These are phyloP conservation scores for Podiceps cristatus DNA, from an alignment of 2,113 vertebrate genomes.

Conservation along the genomic window DNA sequence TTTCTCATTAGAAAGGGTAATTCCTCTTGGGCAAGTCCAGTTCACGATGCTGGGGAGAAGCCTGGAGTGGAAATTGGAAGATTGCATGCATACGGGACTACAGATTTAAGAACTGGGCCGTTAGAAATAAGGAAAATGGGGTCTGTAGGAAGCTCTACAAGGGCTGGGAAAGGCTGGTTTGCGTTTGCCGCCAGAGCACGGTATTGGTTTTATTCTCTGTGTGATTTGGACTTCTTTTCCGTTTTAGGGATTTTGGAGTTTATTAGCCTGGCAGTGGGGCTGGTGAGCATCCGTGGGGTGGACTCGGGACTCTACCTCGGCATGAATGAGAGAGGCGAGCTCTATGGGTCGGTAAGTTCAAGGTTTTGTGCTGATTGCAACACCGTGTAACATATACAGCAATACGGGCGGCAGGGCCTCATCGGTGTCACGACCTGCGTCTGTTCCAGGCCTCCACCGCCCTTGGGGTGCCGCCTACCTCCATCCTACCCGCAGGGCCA, in stretches of 20 bases:
- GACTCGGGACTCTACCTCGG: constrained; percentile 97
- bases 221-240: constrained; percentile 12
- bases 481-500: not conserved
- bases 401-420: not conserved
- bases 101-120: not conserved
- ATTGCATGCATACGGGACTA: not conserved
- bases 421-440: accelerated
- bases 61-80: not conserved
- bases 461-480: not conserved
- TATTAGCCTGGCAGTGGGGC: constrained; percentile 97
- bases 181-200: not conserved
- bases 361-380: not conserved
- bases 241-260: constrained; percentile 96
- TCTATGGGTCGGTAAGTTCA: constrained; percentile 97
- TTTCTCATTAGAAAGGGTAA: not conserved
- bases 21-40: not conserved
- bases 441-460: accelerated
- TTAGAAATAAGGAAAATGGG: not conserved
- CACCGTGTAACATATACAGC: not conserved
- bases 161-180: not conserved
- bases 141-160: not conserved
- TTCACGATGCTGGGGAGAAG: not conserved
- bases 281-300: constrained; percentile 98
- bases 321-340: constrained; percentile 98
- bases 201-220: not conserved